phyloP scores from a whole-genome alignment of 2,113 vertebrate genomes.

The Pseudorhombus dupliciocellatus region DNA sequence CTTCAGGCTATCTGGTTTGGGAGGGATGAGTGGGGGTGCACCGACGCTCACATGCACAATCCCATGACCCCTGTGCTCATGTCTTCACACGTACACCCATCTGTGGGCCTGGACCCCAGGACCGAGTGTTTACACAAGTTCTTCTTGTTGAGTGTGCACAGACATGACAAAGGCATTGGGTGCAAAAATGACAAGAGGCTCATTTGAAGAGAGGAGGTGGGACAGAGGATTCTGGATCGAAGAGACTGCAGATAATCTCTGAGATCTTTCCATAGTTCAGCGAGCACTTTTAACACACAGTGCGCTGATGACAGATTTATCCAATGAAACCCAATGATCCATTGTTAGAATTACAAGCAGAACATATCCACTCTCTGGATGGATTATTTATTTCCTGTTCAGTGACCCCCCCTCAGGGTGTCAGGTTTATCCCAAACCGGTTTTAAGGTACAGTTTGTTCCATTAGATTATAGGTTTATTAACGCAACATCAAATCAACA shows the following conservation, averaged over 20 bases:
- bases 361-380: not conserved
- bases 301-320: not conserved
- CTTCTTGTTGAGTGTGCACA: not conserved
- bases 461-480: conserved; percentile 9
- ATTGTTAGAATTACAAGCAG: not conserved
- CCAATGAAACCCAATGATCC: not conserved
- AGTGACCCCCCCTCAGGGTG: not conserved
- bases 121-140: conserved; percentile 25
- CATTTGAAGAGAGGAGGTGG: not conserved
- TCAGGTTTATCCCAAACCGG: not conserved
- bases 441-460: conserved; percentile 16
- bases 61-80: conserved; percentile 17
- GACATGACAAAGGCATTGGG: conserved; percentile 8
- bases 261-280: not conserved
- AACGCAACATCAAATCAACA: conserved; percentile 3
- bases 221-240: not conserved
- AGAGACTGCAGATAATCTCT: not conserved
- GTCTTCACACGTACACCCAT: conserved; percentile 20
- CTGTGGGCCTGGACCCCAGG: not conserved
- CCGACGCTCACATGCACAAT: conserved; percentile 31
- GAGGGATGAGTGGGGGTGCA: not conserved
- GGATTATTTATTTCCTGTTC: conserved; percentile 12
- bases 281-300: not conserved
- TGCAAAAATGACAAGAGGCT: not conserved
- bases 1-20: conserved; percentile 25